These are phyloP conservation scores for Carduelis carduelis DNA, from an alignment of 2,797 vertebrate species.

Conservation along the genomic window DNA sequence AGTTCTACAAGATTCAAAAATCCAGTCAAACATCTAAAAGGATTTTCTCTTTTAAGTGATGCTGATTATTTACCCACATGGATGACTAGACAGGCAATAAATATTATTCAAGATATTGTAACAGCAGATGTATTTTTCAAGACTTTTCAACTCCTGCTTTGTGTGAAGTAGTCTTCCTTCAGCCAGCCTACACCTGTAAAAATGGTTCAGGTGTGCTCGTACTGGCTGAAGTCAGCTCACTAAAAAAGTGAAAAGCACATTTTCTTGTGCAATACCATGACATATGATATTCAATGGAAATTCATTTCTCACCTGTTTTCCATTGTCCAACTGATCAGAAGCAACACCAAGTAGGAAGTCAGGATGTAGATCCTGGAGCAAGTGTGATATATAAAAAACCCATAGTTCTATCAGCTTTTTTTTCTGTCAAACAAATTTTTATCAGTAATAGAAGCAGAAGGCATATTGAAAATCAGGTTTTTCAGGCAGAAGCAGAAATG, in stretches of 20 bases:
- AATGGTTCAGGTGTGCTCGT: neutral
- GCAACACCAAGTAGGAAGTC: neutral
- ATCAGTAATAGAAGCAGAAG: neutral
- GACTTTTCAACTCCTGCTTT: neutral
- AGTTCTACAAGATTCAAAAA: neutral
- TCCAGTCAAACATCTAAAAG: neutral
- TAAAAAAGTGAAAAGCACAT: neutral
- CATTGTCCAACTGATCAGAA: neutral
- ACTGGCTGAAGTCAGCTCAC: neutral
- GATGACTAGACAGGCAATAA: neutral
- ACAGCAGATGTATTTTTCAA: neutral
- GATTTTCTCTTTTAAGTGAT: neutral
- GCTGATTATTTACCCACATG: neutral
- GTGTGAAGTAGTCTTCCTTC: neutral
- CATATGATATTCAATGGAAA: neutral
- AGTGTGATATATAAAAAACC: fast-evolving
- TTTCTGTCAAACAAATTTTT: neutral
- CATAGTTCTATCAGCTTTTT: neutral
- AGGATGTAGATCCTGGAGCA: neutral
- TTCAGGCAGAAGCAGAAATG: neutral
- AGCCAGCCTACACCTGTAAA: neutral
- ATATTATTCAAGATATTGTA: neutral
- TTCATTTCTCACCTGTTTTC: neutral
- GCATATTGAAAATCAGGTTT: neutral
- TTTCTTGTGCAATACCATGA: neutral